Base-by-base conservation (phyloP, 2,797 vertebrate genomes). In the Balearica regulorum region DNA sequence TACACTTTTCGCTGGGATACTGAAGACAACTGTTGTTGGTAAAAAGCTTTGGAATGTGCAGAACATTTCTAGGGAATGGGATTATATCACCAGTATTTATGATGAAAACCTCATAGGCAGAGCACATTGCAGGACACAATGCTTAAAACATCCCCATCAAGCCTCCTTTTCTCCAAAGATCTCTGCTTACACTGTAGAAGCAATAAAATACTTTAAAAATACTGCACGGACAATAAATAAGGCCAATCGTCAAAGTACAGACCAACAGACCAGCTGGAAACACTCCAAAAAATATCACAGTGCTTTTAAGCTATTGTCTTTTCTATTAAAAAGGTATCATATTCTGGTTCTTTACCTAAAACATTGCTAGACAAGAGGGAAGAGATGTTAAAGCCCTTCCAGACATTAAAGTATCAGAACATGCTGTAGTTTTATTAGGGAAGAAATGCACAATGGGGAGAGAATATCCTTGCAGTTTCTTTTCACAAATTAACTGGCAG, bases 401-500 rank as follows among this genome's bases (percentile, higher is more conserved):
- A 95, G 92, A 73, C 66, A 66, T 86, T 92, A 29, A 95, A 94
- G 61, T 82, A 94, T 89, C 84, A 92, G 64, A 94, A 85, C 31
- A 70, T 7, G 8, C 16, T 94, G 54, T 46, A 82, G 87, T 91
- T 93, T 92, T 90, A 76, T 53, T 64, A 64, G 37, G 31, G 55
- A 71, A 87, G 83, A 83, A 92, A 68, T 43, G 46, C 53, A 93
- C 85, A 51, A 58, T 9, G 24, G 85, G 41, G 78, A 94, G 90
- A 72, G 51, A 75, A 93, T 72, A 92, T 89, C 85, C 93, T 84
- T 87, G 83, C 68, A 83, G 7, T 79, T 29, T 73, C 51, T 89
- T 93, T 69, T 88, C 72, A 87, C 89, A 95, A 83, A 73, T 90
- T 83, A 88, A 84, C 94, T 95, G 93, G 95, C 96, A 81, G 58